phyloP scores from a whole-genome alignment of 2,888 invertebrate species.

The Eucriotettix oculatus region DNA sequence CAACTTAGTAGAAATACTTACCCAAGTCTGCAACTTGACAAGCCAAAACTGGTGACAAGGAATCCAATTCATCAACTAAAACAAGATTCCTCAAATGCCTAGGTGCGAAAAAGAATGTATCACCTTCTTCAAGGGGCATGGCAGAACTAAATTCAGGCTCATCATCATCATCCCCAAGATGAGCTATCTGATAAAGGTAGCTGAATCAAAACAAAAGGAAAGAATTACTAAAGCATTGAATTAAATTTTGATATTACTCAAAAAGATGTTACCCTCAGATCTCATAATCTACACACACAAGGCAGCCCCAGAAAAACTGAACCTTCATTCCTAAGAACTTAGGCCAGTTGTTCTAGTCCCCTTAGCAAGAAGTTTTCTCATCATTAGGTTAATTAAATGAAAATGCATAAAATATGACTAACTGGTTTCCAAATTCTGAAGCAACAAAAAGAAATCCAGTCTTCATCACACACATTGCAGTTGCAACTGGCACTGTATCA shows the following conservation, averaged over 20 bases:
- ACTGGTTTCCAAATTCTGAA: slow-evolving; percentile 99
- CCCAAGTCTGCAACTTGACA: slow-evolving; percentile 72
- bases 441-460: slow-evolving; percentile 98
- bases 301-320: neutral
- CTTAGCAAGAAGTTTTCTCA: neutral
- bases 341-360: neutral
- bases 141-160: slow-evolving; percentile 97
- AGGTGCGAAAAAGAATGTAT: slow-evolving; percentile 97
- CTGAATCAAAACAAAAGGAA: slow-evolving; percentile 34
- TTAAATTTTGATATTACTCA: neutral
- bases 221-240: slow-evolving; percentile 2
- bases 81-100: slow-evolving; percentile 85
- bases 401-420: slow-evolving; percentile 33
- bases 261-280: neutral
- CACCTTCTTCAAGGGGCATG: slow-evolving; percentile 95
- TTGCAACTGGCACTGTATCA: slow-evolving; percentile 94
- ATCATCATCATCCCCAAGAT: slow-evolving; percentile 96
- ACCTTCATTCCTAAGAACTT: neutral
- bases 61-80: slow-evolving; percentile 92
- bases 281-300: neutral
- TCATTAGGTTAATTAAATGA: neutral
- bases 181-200: slow-evolving; percentile 96
- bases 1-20: slow-evolving; percentile 12
- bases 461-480: slow-evolving; percentile 93
- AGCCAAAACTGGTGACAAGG: slow-evolving; percentile 76